Conservation (phyloP, 2,113 vertebrate genomes). For the Marcusenius ussheri region DNA sequence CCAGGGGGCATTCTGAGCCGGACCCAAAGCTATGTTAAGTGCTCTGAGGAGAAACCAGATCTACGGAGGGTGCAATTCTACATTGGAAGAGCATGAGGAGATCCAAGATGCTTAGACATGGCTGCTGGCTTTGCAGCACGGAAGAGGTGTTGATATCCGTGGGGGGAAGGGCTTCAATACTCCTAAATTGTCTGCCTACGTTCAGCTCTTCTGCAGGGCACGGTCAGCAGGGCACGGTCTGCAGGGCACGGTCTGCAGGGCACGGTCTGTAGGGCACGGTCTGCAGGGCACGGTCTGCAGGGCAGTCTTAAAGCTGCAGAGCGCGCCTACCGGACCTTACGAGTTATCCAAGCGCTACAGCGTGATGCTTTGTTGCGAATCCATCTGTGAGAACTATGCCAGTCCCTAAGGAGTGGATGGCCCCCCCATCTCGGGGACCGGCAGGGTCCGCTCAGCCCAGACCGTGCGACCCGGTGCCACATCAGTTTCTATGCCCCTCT, state of each 20-base stretch:
- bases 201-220: not conserved
- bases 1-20: not conserved
- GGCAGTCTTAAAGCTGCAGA: not conserved
- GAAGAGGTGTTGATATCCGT: not conserved
- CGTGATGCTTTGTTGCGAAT: not conserved
- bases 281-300: not conserved
- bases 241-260: not conserved
- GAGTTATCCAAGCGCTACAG: not conserved
- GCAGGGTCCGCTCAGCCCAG: not conserved
- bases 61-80: not conserved
- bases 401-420: not conserved
- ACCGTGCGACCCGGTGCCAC: not conserved
- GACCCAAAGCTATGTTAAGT: not conserved
- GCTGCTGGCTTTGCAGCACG: not conserved
- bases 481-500: not conserved
- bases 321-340: not conserved
- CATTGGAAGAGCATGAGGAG: not conserved
- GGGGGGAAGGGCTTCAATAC: not conserved
- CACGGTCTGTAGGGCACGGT: not conserved
- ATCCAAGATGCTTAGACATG: not conserved
- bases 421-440: not conserved
- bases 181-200: not conserved
- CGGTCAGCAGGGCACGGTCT: not conserved
- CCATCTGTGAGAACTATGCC: not conserved
- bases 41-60: not conserved